These are phyloP conservation scores for Netelia virgata DNA, from an alignment of 2,888 invertebrate species.

Conservation along the genomic window DNA sequence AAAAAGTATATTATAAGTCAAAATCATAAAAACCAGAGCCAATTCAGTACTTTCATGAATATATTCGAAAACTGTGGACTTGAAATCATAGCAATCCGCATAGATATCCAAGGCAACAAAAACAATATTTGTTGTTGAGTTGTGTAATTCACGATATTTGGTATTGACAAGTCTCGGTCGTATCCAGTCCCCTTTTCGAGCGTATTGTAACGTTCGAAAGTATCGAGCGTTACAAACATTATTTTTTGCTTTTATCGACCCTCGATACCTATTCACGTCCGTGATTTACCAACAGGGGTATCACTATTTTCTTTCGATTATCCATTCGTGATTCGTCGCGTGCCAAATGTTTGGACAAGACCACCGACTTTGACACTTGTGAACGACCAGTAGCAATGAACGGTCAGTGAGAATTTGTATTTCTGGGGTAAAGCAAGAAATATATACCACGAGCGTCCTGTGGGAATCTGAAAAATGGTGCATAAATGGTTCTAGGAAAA, in stretches of 20 bases:
- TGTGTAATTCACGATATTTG: slow-evolving; percentile 17
- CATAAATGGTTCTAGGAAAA: slow-evolving; percentile 3
- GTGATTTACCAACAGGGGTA: slow-evolving; percentile 36
- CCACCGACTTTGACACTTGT: background rate
- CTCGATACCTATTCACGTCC: slow-evolving; percentile 13
- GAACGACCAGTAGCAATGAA: background rate
- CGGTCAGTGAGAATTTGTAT: slow-evolving; percentile 35
- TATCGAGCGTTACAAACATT: background rate
- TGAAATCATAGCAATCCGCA: too few species aligned
- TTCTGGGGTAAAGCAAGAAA: slow-evolving; percentile 36
- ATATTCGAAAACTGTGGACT: too few species aligned
- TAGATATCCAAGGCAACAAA: too few species aligned
- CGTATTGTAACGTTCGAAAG: too few species aligned
- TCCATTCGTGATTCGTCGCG: slow-evolving; percentile 56
- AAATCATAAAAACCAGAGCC: too few species aligned
- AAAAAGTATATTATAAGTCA: too few species aligned
- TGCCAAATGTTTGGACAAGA: slow-evolving; percentile 61
- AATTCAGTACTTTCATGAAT: too few species aligned
- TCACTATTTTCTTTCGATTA: slow-evolving; percentile 65
- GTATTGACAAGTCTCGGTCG: slow-evolving; percentile 39
- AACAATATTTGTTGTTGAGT: too few species aligned
- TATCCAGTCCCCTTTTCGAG: slow-evolving; percentile 2
- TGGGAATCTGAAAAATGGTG: slow-evolving; percentile 29
- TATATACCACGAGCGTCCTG: background rate
- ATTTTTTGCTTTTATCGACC: slow-evolving; percentile 13